Evolutionary conservation across 2,888 invertebrate species (phyloP).

Genomic region (Oxytorus armatus): DNA sequence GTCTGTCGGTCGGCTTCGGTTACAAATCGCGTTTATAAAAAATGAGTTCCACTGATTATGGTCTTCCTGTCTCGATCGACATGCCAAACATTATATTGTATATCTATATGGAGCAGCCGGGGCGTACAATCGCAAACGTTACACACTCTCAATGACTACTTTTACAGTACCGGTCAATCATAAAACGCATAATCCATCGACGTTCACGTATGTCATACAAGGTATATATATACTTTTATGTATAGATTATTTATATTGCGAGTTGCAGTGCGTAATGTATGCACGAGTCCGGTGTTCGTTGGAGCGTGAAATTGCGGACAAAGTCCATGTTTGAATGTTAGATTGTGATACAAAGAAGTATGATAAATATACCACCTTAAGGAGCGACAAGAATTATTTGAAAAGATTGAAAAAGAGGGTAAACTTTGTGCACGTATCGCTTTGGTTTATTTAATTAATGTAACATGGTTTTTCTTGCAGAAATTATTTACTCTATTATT

Average conservation of each 20-base stretch:
- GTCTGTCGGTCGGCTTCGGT: background rate
- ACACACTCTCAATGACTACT: background rate
- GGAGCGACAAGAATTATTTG: too few species aligned
- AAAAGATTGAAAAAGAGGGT: too few species aligned
- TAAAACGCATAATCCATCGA: conserved; percentile 54
- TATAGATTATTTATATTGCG: conserved; percentile 6
- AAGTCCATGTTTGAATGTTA: conserved; percentile 58
- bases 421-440: too few species aligned
- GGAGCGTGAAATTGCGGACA: conserved; percentile 77
- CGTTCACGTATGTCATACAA: conserved; percentile 11
- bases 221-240: conserved; percentile 3
- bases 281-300: conserved; percentile 71
- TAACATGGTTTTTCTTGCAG: background rate
- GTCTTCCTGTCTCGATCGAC: conserved; percentile 36
- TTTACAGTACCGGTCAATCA: conserved; percentile 53
- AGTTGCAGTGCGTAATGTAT: conserved; percentile 30
- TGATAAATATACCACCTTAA: conserved; percentile 45
- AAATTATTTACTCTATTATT: background rate
- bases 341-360: conserved; percentile 52
- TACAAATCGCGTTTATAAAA: conserved; percentile 34
- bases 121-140: conserved; percentile 13
- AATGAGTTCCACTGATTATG: conserved; percentile 53
- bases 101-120: background rate
- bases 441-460: conserved; percentile 19
- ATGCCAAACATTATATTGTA: background rate